Evolutionary conservation across 2,113 vertebrate species (phyloP).

Genomic region (Oceanodroma tethys): DNA sequence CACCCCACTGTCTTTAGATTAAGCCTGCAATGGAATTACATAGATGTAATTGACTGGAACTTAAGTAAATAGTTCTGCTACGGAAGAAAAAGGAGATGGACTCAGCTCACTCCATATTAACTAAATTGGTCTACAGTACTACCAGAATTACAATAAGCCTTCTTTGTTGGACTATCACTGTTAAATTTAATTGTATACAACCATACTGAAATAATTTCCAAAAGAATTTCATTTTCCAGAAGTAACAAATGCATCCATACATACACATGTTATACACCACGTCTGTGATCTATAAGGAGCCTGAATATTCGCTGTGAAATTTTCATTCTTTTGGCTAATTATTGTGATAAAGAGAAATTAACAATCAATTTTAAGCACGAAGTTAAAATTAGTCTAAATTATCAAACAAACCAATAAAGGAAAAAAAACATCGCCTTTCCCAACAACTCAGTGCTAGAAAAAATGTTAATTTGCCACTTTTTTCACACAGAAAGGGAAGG

Average conservation of each 20-base stretch:
- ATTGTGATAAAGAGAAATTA: neutral
- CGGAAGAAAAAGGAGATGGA: neutral
- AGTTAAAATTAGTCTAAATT: neutral
- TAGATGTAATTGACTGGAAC: conserved; percentile 18
- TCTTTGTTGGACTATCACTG: neutral
- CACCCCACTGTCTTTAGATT: conserved; percentile 6
- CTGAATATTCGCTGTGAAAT: neutral
- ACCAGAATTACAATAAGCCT: neutral
- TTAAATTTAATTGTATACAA: neutral
- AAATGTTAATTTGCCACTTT: neutral
- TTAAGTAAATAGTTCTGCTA: neutral
- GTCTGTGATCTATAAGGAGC: neutral
- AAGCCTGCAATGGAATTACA: neutral
- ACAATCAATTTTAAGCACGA: neutral
- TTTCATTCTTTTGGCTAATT: neutral
- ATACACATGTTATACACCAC: too few relatives aligned
- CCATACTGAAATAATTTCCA: neutral
- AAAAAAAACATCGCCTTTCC: neutral
- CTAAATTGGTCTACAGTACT: neutral
- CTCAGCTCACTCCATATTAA: neutral
- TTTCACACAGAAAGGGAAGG: neutral
- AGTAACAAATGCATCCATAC: neutral
- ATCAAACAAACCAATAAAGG: neutral
- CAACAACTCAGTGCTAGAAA: neutral
- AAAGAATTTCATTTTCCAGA: neutral